phyloP scores from a whole-genome alignment of 2,888 invertebrate genomes.

The Stenoptilia bipunctidactyla region DNA sequence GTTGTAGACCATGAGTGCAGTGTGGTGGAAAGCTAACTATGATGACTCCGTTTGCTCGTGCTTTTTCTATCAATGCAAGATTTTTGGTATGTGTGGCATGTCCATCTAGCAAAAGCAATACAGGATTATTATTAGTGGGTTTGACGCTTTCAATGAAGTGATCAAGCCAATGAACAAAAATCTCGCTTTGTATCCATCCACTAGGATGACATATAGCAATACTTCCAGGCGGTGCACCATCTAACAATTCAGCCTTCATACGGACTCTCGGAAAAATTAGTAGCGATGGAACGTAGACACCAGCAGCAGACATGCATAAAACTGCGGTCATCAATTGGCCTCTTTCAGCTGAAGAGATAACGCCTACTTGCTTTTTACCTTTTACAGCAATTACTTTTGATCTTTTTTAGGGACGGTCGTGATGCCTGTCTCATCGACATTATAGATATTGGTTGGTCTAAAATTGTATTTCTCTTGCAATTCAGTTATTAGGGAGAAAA shows the following conservation, averaged over 20 bases:
- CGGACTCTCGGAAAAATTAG: constrained; percentile 10
- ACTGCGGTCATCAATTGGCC: constrained; percentile 7
- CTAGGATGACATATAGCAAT: too few species aligned
- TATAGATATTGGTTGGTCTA: too few species aligned
- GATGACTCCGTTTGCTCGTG: constrained; percentile 10
- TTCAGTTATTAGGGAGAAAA: too few species aligned
- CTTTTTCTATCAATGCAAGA: constrained; percentile 10
- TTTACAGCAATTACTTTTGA: too few species aligned
- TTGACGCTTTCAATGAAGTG: constrained; percentile 10
- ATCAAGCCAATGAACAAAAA: constrained; percentile 13
- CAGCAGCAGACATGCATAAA: constrained; percentile 9
- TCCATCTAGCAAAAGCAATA: constrained; percentile 13
- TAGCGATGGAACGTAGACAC: constrained; percentile 9
- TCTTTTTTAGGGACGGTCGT: too few species aligned
- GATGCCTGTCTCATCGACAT: too few species aligned
- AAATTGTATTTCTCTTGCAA: too few species aligned
- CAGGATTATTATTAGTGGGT: constrained; percentile 11
- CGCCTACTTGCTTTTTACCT: too few species aligned
- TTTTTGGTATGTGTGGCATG: constrained; percentile 11
- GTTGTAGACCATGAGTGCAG: constrained; percentile 13
- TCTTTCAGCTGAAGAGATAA: too few species aligned
- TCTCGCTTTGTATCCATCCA: too few species aligned
- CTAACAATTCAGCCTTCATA: too few species aligned
- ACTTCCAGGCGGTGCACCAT: too few species aligned
- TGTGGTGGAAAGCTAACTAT: constrained; percentile 12